Conservation (phyloP, 2,888 invertebrate species). For the Cremastinae sp. region DNA sequence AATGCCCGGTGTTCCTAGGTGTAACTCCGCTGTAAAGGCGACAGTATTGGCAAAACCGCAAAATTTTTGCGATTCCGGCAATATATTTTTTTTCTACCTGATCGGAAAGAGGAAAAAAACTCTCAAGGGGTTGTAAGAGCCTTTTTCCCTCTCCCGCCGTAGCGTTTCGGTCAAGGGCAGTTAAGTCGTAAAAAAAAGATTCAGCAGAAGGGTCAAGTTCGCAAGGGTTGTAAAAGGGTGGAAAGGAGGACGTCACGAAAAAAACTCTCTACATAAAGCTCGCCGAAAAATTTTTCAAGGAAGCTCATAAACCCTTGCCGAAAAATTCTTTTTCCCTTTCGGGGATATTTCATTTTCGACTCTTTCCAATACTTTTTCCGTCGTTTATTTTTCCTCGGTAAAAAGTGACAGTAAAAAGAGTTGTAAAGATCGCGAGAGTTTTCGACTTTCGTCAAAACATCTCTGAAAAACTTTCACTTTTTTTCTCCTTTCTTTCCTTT, state of each 20-base stretch:
- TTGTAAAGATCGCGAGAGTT: conserved; percentile 64
- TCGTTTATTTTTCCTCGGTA: conserved; percentile 38
- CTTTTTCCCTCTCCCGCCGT: conserved; percentile 51
- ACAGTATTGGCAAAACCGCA: conserved; percentile 71
- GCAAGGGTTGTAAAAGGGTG: conserved; percentile 77
- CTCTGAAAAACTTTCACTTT: conserved; percentile 70
- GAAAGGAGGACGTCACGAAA: conserved; percentile 60
- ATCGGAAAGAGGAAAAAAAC: conserved; percentile 49
- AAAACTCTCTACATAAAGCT: conserved; percentile 65
- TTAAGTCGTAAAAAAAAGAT: conserved; percentile 75
- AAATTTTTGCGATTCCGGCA: conserved; percentile 68
- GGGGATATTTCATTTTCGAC: conserved; percentile 49
- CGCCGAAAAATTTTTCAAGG: conserved; percentile 60
- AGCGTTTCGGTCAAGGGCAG: conserved; percentile 58
- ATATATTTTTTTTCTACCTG: conserved; percentile 67
- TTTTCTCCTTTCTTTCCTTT: conserved; percentile 40
- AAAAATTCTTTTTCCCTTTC: conserved; percentile 3
- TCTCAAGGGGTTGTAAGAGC: conserved; percentile 68
- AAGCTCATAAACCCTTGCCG: conserved; percentile 75
- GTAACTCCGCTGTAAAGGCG: conserved; percentile 58
- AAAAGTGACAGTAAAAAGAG: conserved; percentile 65
- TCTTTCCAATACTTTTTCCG: conserved; percentile 59
- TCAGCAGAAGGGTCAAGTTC: conserved; percentile 75
- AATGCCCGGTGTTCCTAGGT: conserved; percentile 51
- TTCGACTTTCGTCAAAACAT: conserved; percentile 46